Base-by-base conservation (phyloP, 2,113 vertebrate genomes). In the Beaufortia kweichowensis region DNA sequence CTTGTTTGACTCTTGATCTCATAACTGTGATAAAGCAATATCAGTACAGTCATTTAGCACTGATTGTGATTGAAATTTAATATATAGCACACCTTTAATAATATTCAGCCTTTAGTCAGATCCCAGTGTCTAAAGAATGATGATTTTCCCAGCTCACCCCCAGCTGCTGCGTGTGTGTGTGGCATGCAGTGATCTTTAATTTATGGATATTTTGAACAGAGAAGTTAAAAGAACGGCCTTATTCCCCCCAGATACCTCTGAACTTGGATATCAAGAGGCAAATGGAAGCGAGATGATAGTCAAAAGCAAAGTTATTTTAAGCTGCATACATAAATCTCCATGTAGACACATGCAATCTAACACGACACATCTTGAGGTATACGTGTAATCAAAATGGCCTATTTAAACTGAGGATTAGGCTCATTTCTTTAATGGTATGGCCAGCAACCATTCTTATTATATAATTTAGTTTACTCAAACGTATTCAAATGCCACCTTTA, bases 401-500 rank as follows among this genome's bases (percentile, higher is more conserved):
- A 87, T 87, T 90, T 89, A 90, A 87, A 89, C 81, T 73, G 71
- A 76, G 84, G 78, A 90, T 90, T 86, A 81, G 80, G 53, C 83
- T 68, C 82, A 48, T 82, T 85, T 83, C 82, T 88, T 85, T 88
- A 85, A 88, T 85, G 84, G 87, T 90, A 89, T 79, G 86, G 85
- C 84, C 86, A 88, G 85, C 88, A 91, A 86, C 81, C 89, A 83
- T 87, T 86, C 87, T 91, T 87, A 90, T 93, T 89, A 90, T 91
- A 84, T 89, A 89, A 91, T 91, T 91, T 90, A 89, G 90, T 89
- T 88, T 87, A 88, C 86, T 91, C 89, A 90, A 91, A 92, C 90
- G 85, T 92, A 92, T 93, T 92, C 90, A 91, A 90, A 90, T 84
- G 87, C 87, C 89, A 92, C 91, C 91, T 92, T 92, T 90, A 91